A percentile compares a stretch with the other conserved stretches of the same genome.
Evolutionary conservation across 1,140 invertebrate species (phyloP).

Genomic region (Plectus sambesii): DNA sequence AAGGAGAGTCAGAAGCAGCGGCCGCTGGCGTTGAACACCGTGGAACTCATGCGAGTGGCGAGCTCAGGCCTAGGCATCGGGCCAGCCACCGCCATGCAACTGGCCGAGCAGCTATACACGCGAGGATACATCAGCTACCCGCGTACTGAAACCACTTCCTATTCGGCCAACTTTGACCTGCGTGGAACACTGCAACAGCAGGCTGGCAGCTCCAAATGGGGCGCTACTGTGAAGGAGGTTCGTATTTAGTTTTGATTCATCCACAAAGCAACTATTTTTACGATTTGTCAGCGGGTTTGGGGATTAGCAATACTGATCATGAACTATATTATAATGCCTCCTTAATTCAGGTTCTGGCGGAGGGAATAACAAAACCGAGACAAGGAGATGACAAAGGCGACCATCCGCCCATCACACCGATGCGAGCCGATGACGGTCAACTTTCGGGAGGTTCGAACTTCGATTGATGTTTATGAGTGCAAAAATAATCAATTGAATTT

Average conservation of each 20-base stretch:
- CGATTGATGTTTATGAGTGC: slow-evolving; percentile 5
- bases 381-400: slow-evolving; percentile 82
- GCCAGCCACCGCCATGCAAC: slow-evolving; percentile 33
- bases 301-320: no score
- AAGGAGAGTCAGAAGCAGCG: slow-evolving; percentile 38
- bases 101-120: slow-evolving; percentile 56
- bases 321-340: slow-evolving; percentile 5
- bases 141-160: slow-evolving; percentile 87
- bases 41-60: slow-evolving; percentile 88
- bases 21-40: slow-evolving; percentile 85
- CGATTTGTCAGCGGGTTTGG: no score
- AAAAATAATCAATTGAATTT: background rate
- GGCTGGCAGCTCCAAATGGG: slow-evolving; percentile 25
- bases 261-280: no score
- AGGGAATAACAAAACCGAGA: slow-evolving; percentile 33
- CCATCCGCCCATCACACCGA: slow-evolving; percentile 98
- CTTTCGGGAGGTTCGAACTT: slow-evolving; percentile 57
- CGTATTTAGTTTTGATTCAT: background rate
- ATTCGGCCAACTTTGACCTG: slow-evolving; percentile 87
- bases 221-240: slow-evolving; percentile 23
- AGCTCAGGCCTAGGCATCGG: slow-evolving; percentile 79
- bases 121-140: slow-evolving; percentile 83
- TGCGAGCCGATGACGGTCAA: slow-evolving; percentile 60
- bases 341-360: slow-evolving; percentile 28
- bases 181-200: slow-evolving; percentile 27